Percentiles rank a stretch among this genome's conserved stretches.
Evolutionary conservation across 2,888 invertebrate species (phyloP).

Genomic region (Eupithecia abbreviata): DNA sequence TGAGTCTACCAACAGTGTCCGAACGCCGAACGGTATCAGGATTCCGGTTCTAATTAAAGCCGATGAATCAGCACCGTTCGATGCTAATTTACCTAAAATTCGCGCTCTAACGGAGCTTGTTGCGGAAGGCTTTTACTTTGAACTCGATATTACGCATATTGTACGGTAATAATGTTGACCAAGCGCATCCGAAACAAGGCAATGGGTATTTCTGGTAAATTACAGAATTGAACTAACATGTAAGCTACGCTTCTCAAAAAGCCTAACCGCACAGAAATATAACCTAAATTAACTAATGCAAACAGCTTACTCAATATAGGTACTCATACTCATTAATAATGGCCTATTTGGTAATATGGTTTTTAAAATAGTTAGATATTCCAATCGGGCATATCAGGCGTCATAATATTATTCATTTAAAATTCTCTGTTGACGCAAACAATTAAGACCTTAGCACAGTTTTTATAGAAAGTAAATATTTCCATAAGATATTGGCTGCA

Average conservation of each 20-base stretch:
- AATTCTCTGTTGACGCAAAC: not conserved
- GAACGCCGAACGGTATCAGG: slow-evolving; percentile 71
- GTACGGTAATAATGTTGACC: slow-evolving; percentile 7
- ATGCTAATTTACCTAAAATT: slow-evolving; percentile 74
- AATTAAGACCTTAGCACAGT: slow-evolving; percentile 16
- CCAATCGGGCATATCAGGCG: slow-evolving; percentile 1
- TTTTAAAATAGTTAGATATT: not conserved
- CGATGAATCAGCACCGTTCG: slow-evolving; percentile 70
- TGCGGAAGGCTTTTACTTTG: slow-evolving; percentile 47
- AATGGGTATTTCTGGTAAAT: not conserved
- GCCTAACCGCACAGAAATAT: not conserved
- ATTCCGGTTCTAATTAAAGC: slow-evolving; percentile 77
- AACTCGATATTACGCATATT: slow-evolving; percentile 10
- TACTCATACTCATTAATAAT: not conserved
- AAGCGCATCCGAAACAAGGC: not conserved
- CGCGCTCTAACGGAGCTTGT: slow-evolving; percentile 61
- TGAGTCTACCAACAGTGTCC: slow-evolving; percentile 61
- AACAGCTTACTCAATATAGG: not conserved
- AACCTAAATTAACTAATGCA: not conserved
- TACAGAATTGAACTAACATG: not conserved
- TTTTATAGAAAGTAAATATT: slow-evolving; percentile 22
- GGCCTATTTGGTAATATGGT: not conserved
- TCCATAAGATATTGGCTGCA: slow-evolving; percentile 9
- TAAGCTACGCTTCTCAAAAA: not conserved
- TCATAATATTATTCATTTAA: not conserved